Evolutionary conservation across 2,888 invertebrate species (phyloP), one percentile per base, ranked within the genome.

Genomic region (Hesperia comma): DNA sequence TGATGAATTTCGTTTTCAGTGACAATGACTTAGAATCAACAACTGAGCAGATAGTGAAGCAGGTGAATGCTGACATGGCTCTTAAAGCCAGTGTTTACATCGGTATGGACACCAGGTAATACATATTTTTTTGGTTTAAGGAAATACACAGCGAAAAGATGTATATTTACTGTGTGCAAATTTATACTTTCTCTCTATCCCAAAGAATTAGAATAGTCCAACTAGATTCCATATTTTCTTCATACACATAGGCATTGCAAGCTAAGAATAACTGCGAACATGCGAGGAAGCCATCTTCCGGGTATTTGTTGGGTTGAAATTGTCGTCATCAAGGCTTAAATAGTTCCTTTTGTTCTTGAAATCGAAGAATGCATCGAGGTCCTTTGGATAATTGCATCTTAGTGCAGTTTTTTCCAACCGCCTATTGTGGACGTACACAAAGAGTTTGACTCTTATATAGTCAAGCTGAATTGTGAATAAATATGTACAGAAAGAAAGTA

Each of bases 21-120:
- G 96, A 97, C 88, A 95, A 95, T 81, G 95, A 96, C 74, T 91
- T 98, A 73, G 94, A 95, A 83, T 93, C 93, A 69, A 94, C 94
- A 58, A 94, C 98, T 4, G 94, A 90, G 17, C 94, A 95, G 77
- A 94, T 98, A 46, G 95, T 97, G 56, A 93, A 94, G 68, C 88
- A 95, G 63, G 94, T 95, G 68, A 93, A 95, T 67, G 96, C 98
- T 66, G 95, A 97, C 80, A 94, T 96, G 89, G 90, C 94, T 53
- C 93, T 94, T 33, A 93, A 95, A 67, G 96, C 97, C 0, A 94
- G 94, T 76, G 96, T 99, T 2, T 95, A 95, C 79, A 94, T 98
- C 72, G 99, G 98, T 12, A 95, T 95, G 93, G 97, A 98, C 82
- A 97, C 97, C 1, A 95, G 98, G 96, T 95, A 82, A 17, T 40